phyloP scores from a whole-genome alignment of 2,888 invertebrate genomes.

The Philaethria dido region DNA sequence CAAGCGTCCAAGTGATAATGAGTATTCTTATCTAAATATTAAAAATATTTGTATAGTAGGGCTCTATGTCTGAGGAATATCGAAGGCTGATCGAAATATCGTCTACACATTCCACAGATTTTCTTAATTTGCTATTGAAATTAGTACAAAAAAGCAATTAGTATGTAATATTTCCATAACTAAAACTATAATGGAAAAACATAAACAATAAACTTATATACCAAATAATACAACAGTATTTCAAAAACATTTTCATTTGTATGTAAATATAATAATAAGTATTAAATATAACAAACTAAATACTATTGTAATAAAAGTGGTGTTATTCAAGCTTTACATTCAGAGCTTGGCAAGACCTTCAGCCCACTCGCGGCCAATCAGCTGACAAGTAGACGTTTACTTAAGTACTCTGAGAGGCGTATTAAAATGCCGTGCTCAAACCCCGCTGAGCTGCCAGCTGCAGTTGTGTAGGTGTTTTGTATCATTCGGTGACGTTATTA shows the following conservation, averaged over 20 bases:
- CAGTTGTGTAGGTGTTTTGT: constrained; percentile 42
- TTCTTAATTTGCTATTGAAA: no score
- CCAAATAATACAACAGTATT: no score
- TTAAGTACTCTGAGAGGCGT: constrained; percentile 20
- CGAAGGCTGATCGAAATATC: no score
- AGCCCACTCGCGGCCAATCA: constrained; percentile 16
- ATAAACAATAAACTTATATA: no score
- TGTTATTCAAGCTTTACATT: constrained; percentile 16
- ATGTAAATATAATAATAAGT: background rate
- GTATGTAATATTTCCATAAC: no score
- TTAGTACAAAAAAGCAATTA: no score
- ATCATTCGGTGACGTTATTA: constrained; percentile 26
- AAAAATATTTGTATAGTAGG: no score
- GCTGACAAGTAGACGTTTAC: constrained; percentile 26
- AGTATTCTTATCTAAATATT: no score
- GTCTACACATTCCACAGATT: no score
- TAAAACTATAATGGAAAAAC: no score
- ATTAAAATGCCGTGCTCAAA: constrained; percentile 28
- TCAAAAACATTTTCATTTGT: background rate
- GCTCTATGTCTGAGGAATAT: no score
- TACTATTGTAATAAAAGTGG: background rate
- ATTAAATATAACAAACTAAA: background rate
- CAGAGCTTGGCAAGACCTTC: constrained; percentile 15
- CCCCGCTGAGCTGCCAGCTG: constrained; percentile 52
- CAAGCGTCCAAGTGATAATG: no score